phyloP scores from a whole-genome alignment of 2,888 invertebrate genomes.

The Nemurella pictetii region DNA sequence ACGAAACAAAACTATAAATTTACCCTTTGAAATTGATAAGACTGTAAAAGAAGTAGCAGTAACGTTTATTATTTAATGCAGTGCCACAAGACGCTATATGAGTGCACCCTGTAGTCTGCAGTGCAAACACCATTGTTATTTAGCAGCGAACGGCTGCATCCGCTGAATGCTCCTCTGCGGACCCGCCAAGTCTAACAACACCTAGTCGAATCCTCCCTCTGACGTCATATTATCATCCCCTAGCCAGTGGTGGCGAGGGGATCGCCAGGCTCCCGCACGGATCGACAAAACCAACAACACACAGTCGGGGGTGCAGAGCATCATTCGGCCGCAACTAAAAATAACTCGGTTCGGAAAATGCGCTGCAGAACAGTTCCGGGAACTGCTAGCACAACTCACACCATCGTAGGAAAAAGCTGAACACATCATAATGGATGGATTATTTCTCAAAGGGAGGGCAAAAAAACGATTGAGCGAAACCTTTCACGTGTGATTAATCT shows the following conservation, averaged over 20 bases:
- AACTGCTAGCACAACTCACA: background rate
- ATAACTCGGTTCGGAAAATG: background rate
- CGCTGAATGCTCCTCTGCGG: background rate
- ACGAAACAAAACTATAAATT: too few relatives aligned
- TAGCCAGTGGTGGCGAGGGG: background rate
- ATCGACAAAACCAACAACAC: slow-evolving; percentile 26
- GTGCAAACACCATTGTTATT: background rate
- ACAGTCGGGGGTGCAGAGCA: slow-evolving; percentile 5
- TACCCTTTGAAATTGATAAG: background rate
- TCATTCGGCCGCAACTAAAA: background rate
- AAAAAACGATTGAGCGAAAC: background rate
- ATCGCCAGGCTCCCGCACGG: background rate
- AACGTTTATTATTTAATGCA: background rate
- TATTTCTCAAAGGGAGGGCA: background rate
- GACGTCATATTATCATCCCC: slow-evolving; percentile 9
- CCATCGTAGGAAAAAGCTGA: background rate
- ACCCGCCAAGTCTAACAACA: background rate
- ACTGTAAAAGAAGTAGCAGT: background rate
- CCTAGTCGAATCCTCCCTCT: slow-evolving; percentile 6
- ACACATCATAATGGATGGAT: background rate
- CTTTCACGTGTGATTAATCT: background rate
- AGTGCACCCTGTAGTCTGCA: too few relatives aligned
- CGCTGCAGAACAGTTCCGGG: background rate
- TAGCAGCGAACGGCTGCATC: background rate
- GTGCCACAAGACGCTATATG: background rate